Evolutionary conservation across 2,113 vertebrate species (phyloP), one percentile per base, ranked within the genome.

Genomic region (Sylvia atricapilla): DNA sequence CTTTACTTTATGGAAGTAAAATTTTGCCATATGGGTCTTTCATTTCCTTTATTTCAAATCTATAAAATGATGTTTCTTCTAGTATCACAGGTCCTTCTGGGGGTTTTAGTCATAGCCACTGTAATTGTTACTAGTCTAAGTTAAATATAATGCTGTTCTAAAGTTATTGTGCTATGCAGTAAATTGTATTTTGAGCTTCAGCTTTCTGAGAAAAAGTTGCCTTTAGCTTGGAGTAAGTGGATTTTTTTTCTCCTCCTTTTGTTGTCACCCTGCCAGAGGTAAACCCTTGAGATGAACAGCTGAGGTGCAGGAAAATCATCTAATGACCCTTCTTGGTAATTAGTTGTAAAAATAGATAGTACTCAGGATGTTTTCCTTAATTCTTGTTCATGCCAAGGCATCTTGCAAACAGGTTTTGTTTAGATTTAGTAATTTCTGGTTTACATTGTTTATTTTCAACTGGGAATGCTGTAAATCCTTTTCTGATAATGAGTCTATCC

Each of bases 91-190:
- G 24, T 52, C n/a, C 28, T 74, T 58, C 14, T 53, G 35, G 15
- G n/a, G 23, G 4, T 37, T 84, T 78, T 92, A 69, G n/a, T 70
- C 33, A 46, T 67, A 43, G 10, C 20, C 17, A 7, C 7, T 81
- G 37, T 78, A 63, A 62, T 35, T 8, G 3, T 70, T 78, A 52
- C 44, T 53, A 9, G 46, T 87, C 20, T 22, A 69, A 27, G 13
- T 68, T 55, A 78, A 93, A 47, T 81, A 69, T 63, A 30, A 37
- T 25, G 11, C 31, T 77, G 7, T 69, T 76, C 28, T 86, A 19
- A 37, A 46, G 28, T 52, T 64, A 28, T 8, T 72, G 21, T 37
- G 25, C 33, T 56, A 15, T 0, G 0, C 6, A 7, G 15, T 66
- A 55, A 21, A 37, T 58, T 31, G 25, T 77, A 41, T 68, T 90